Conservation (phyloP, 2,888 invertebrate genomes). For the Atherix ibis region DNA sequence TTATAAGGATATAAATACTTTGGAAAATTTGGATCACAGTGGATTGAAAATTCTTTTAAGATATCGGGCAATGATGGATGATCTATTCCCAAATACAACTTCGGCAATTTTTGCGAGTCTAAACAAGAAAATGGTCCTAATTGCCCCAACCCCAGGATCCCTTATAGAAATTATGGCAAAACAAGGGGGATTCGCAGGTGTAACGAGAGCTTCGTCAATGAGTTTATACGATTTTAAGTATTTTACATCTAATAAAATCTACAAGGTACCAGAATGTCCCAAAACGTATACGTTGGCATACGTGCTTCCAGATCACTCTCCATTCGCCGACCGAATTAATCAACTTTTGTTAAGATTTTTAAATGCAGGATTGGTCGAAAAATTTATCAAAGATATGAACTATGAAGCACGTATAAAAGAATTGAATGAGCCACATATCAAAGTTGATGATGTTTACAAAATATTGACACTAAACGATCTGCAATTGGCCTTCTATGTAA, state of each 20-base stretch:
- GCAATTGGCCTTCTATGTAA: slow-evolving; percentile 21
- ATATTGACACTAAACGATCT: not conserved
- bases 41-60: slow-evolving; percentile 25
- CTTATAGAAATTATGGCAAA: slow-evolving; percentile 18
- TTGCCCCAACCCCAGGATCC: slow-evolving; percentile 19
- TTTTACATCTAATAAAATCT: slow-evolving; percentile 21
- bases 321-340: slow-evolving; percentile 22
- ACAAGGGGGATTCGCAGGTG: slow-evolving; percentile 20
- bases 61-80: slow-evolving; percentile 29
- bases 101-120: slow-evolving; percentile 22
- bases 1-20: slow-evolving; percentile 28
- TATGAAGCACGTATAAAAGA: slow-evolving; percentile 20
- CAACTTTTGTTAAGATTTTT: slow-evolving; percentile 20
- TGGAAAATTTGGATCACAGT: slow-evolving; percentile 25
- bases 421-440: not conserved
- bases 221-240: slow-evolving; percentile 21
- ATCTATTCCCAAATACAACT: slow-evolving; percentile 25
- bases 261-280: slow-evolving; percentile 30
- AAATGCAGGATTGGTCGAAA: slow-evolving; percentile 23
- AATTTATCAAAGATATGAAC: slow-evolving; percentile 25
- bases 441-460: not conserved
- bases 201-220: slow-evolving; percentile 23
- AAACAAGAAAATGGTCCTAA: slow-evolving; percentile 20
- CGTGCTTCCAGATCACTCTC: slow-evolving; percentile 22
- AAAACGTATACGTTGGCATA: slow-evolving; percentile 28